These are phyloP conservation scores for Columba janthina DNA, from an alignment of 2,113 vertebrate genomes.

Conservation along the genomic window DNA sequence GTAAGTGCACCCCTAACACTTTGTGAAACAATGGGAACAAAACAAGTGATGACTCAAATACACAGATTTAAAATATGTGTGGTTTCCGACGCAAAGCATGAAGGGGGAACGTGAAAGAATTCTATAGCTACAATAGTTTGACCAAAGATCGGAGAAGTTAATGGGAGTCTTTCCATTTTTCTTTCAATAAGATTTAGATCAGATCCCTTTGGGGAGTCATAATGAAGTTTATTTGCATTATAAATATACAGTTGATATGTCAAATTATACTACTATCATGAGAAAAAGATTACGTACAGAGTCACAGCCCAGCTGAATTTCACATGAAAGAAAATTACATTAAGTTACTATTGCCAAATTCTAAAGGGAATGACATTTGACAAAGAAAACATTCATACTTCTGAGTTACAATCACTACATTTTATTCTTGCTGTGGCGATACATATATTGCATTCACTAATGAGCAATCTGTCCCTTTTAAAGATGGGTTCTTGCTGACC, in stretches of 20 bases:
- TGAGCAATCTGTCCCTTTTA: neutral
- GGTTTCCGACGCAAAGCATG: neutral
- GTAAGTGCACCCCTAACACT: neutral
- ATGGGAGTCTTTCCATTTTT: slow-evolving; percentile 35
- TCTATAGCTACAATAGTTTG: neutral
- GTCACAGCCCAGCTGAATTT: slow-evolving; percentile 46
- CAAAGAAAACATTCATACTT: slow-evolving; percentile 28
- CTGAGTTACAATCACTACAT: slow-evolving; percentile 14
- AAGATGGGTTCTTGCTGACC: neutral
- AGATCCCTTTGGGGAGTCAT: slow-evolving; percentile 34
- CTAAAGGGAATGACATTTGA: slow-evolving; percentile 47
- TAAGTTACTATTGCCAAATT: slow-evolving; percentile 14
- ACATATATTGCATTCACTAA: neutral
- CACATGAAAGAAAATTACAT: slow-evolving; percentile 42
- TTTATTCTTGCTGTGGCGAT: neutral
- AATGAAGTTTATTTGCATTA: slow-evolving; percentile 54
- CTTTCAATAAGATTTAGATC: slow-evolving; percentile 48
- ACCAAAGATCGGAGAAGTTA: slow-evolving; percentile 47
- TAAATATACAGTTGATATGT: slow-evolving; percentile 46
- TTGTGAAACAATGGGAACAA: slow-evolving; percentile 3
- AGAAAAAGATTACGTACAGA: slow-evolving; percentile 42
- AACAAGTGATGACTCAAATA: neutral
- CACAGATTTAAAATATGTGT: neutral
- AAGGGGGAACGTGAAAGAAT: neutral
- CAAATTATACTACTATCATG: slow-evolving; percentile 49